A percentile compares a stretch with the other conserved stretches of the same genome.
Evolutionary conservation across 2,888 invertebrate species (phyloP).

Genomic region (Bedellia somnulentella): DNA sequence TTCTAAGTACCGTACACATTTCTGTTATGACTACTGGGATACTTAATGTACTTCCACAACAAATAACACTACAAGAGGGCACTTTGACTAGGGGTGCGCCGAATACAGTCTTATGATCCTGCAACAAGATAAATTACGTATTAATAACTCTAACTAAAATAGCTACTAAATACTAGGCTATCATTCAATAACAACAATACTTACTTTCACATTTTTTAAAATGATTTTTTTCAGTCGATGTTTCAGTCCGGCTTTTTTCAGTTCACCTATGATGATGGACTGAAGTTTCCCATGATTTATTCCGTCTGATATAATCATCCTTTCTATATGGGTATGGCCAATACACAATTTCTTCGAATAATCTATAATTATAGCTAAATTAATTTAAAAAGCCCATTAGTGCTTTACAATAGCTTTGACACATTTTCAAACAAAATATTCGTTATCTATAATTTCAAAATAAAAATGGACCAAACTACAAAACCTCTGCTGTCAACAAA

Average conservation of each 20-base stretch:
- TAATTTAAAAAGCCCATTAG: too few species aligned
- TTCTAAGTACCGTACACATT: slow-evolving; percentile 68
- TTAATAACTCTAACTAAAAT: too few species aligned
- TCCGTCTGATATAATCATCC: slow-evolving; percentile 54
- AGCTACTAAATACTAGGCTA: too few species aligned
- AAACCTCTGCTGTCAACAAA: too few species aligned
- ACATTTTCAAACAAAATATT: slow-evolving; percentile 24
- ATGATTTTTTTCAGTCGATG: slow-evolving; percentile 69
- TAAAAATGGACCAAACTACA: too few species aligned
- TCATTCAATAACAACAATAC: too few species aligned
- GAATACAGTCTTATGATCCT: slow-evolving; percentile 52
- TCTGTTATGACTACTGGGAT: slow-evolving; percentile 75
- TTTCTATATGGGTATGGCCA: too few species aligned
- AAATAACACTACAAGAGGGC: slow-evolving; percentile 56
- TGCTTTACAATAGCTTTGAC: background rate
- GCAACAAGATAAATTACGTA: slow-evolving; percentile 13
- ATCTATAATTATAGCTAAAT: too few species aligned
- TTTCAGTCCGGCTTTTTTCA: slow-evolving; percentile 71
- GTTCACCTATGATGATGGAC: slow-evolving; percentile 64
- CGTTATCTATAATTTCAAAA: too few species aligned
- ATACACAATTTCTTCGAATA: too few species aligned
- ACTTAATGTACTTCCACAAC: slow-evolving; percentile 69
- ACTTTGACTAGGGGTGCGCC: slow-evolving; percentile 50
- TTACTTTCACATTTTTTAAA: slow-evolving; percentile 54
- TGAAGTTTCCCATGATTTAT: slow-evolving; percentile 51